Percentiles rank a stretch among this genome's conserved stretches.
phyloP scores from a whole-genome alignment of 2,113 vertebrate species.

The Cynopterus brachyotis region DNA sequence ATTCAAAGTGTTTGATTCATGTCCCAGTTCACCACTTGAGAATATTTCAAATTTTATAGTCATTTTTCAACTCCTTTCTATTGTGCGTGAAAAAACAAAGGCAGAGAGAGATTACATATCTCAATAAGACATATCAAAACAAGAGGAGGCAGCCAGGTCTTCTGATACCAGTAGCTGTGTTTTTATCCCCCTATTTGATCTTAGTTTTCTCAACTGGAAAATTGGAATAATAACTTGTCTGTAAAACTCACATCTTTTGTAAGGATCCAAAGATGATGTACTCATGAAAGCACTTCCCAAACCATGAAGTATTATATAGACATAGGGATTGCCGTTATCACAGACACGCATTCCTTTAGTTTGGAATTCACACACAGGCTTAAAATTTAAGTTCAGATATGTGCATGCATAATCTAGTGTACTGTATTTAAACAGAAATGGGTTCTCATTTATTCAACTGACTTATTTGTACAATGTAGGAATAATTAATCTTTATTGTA shows the following conservation, averaged over 20 bases:
- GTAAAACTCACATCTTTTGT: neutral
- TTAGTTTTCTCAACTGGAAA: conserved; percentile 14
- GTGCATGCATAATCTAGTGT: neutral
- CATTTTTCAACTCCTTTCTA: neutral
- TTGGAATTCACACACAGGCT: neutral
- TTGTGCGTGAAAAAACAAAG: neutral
- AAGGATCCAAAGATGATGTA: neutral
- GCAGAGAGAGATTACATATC: neutral
- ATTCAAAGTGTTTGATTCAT: conserved; percentile 15
- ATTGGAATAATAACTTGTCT: neutral
- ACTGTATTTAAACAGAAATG: neutral
- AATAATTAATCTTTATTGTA: neutral
- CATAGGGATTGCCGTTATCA: neutral
- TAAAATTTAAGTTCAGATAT: neutral
- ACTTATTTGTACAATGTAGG: neutral
- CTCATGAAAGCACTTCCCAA: neutral
- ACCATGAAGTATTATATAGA: neutral
- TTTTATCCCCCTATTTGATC: neutral
- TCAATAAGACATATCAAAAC: neutral
- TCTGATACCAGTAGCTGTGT: neutral
- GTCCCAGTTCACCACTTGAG: neutral
- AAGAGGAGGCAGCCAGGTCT: neutral
- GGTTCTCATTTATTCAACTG: neutral
- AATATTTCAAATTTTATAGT: neutral
- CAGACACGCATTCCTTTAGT: neutral